Evolutionary conservation across 2,113 vertebrate species (phyloP), one percentile per base, ranked within the genome.

Genomic region (Miniopterus natalensis): DNA sequence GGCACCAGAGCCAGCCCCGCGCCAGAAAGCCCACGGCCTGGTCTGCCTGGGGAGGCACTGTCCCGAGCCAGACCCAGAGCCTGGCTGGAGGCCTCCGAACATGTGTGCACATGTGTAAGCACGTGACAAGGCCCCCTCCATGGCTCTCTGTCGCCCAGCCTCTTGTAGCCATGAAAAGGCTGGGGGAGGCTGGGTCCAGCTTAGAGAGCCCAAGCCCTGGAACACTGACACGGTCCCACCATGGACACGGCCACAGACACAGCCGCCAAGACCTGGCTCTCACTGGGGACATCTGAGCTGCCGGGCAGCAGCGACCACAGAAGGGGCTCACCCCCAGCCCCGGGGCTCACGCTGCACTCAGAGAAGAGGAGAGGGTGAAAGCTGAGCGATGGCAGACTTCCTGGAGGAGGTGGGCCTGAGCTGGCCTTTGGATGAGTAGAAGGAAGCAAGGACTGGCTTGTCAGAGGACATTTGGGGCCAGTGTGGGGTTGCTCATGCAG

Each of bases 321-420:
- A 45, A 18, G 1, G 14, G 10, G 51, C 2, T 5, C 14, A 4
- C 1, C 8, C 25, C 27, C 2, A 10, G 59, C 53, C 23, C 31
- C 0, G 0, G 68, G 36, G 40, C 47, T 27, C 57, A 21, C 3
- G 0, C 29, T 25, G n/a, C 8, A 20, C n/a, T 15, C 78, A 2
- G 59, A 1, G 17, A 5, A 36, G 36, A 47, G 27, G 23, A 40
- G 40, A 2, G 1, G 14, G 47, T 0, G 9, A 40, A 7, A 5
- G 12, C 23, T 5, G 27, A 5, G 15, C 6, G 49, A 59, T 4
- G 0, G 25, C 23, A 21, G 73, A 31, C 65, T 68, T 74, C 84
- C 70, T 18, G 78, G 61, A 45, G 40, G 61, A 81, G 29, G 17
- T 2, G 9, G 17, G 40, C n/a, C 53, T 17, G 14, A 61, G 42